Evolutionary conservation across 2,888 invertebrate species (phyloP).

Genomic region (Phortica okadai): DNA sequence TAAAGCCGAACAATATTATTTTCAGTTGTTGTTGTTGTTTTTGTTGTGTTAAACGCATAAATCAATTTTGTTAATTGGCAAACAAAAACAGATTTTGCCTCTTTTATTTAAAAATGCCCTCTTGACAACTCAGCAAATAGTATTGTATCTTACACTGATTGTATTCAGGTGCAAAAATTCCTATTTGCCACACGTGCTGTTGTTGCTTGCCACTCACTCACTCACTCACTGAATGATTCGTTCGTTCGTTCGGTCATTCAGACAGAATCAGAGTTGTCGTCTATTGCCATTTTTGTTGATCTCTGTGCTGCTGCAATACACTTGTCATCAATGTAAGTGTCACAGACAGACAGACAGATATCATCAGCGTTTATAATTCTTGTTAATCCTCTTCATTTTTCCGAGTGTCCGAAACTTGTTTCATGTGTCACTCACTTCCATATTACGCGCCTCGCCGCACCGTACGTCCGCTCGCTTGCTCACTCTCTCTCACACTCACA

Average conservation of each 20-base stretch:
- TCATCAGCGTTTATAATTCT: constrained; percentile 18
- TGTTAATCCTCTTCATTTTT: constrained; percentile 27
- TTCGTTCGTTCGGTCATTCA: background rate
- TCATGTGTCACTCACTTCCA: constrained; percentile 16
- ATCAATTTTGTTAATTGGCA: background rate
- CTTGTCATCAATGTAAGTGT: constrained; percentile 6
- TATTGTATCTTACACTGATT: background rate
- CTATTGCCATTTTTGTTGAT: background rate
- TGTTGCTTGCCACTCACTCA: background rate
- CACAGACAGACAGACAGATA: background rate
- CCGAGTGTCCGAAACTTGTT: constrained; percentile 5
- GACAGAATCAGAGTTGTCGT: background rate
- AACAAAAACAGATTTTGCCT: constrained; percentile 4
- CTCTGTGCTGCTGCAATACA: background rate
- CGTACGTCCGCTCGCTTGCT: constrained; percentile 9
- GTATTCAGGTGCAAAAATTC: constrained; percentile 3
- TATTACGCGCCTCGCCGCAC: background rate
- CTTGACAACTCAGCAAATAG: background rate
- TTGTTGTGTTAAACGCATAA: background rate
- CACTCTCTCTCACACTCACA: constrained; percentile 16
- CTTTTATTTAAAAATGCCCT: background rate
- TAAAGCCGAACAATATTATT: background rate
- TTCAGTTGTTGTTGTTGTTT: background rate
- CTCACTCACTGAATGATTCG: background rate
- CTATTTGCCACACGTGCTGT: background rate